Conservation (phyloP, 2,888 invertebrate genomes). For the Drosophila paranaensis region DNA sequence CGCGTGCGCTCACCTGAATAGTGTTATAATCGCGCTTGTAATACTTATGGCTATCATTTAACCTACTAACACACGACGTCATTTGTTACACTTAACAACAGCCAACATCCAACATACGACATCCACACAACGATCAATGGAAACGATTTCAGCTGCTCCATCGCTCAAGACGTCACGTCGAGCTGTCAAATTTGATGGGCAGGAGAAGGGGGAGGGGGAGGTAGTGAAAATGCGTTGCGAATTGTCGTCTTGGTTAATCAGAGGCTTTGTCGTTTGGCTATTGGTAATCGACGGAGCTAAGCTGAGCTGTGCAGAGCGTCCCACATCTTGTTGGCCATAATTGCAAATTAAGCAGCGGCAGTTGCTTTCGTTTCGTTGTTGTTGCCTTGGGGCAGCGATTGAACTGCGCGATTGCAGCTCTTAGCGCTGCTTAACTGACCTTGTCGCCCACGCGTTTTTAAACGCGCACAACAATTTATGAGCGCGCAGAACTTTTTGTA, state of each 20-base stretch:
- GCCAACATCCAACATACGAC: not conserved
- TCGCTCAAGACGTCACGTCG: conserved; percentile 48
- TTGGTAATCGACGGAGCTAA: conserved; percentile 11
- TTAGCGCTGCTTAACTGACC: conserved; percentile 32
- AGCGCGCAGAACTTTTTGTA: conserved; percentile 41
- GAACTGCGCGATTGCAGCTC: conserved; percentile 63
- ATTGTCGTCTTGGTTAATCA: conserved; percentile 46
- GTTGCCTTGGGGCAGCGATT: conserved; percentile 66
- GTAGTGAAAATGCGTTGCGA: conserved; percentile 61
- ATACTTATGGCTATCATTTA: conserved; percentile 56
- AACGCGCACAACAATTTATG: conserved; percentile 21
- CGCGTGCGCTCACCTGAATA: conserved; percentile 33
- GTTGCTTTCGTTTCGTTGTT: conserved; percentile 25
- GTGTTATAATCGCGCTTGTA: conserved; percentile 44
- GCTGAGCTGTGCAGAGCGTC: conserved; percentile 35
- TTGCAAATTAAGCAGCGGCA: conserved; percentile 68
- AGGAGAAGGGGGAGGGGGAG: not conserved
- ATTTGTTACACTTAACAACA: conserved; percentile 41
- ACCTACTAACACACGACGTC: conserved; percentile 65
- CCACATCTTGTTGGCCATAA: conserved; percentile 68
- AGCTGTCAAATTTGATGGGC: conserved; percentile 36
- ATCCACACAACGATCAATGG: conserved; percentile 40
- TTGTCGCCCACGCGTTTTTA: conserved; percentile 44
- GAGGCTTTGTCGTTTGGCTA: conserved; percentile 15
- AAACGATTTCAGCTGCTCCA: conserved; percentile 23